Conservation (phyloP, 2,797 vertebrate genomes). For the Cacajao melanocephalus region DNA sequence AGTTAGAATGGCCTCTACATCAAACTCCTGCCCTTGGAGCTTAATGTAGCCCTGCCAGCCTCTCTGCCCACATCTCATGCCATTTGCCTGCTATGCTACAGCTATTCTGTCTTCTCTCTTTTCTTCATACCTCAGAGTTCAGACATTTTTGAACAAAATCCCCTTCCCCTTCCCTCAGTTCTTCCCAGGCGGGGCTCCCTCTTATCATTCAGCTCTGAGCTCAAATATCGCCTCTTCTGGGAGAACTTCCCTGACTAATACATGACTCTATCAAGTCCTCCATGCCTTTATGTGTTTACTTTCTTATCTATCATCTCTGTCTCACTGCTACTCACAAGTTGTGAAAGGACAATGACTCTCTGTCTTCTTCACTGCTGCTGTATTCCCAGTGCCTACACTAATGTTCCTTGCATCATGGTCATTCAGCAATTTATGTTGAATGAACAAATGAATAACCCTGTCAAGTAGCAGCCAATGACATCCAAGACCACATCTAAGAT, state of each 20-base stretch:
- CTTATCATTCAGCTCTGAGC: not conserved
- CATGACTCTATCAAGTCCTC: not conserved
- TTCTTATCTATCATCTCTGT: not conserved
- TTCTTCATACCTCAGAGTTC: not conserved
- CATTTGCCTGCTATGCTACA: not conserved
- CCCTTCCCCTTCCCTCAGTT: not conserved
- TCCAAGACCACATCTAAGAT: not conserved
- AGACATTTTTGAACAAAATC: not conserved
- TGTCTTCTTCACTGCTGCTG: not conserved
- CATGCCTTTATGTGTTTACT: not conserved
- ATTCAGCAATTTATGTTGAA: not conserved
- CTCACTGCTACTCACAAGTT: no score
- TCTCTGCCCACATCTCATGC: not conserved
- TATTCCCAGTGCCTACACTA: fast-evolving
- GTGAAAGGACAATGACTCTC: not conserved
- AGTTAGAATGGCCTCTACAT: not conserved
- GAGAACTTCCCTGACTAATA: not conserved
- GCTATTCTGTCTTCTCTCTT: not conserved
- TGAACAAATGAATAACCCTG: not conserved
- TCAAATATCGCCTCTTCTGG: not conserved
- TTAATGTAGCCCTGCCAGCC: not conserved
- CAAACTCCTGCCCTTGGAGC: not conserved
- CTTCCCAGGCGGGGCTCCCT: not conserved
- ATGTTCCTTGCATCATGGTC: not conserved
- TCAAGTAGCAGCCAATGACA: no score